Evolutionary conservation across 2,888 invertebrate genomes (phyloP).

Genomic region (Oxycera nigricornis): DNA sequence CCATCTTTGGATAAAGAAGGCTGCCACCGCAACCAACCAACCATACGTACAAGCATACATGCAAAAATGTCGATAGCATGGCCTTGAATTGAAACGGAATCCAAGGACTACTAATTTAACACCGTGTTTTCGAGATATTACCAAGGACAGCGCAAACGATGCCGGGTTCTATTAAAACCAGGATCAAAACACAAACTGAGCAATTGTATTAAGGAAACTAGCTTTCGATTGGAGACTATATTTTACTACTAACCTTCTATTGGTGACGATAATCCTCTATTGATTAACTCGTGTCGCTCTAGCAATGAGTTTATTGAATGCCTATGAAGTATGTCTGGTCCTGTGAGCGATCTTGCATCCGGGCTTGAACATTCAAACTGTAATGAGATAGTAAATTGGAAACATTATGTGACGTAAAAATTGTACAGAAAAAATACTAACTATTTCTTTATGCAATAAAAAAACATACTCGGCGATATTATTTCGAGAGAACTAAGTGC

Average conservation of each 20-base stretch:
- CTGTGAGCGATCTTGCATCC: constrained; percentile 52
- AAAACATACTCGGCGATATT: background rate
- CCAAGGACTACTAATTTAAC: no score
- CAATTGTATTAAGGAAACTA: no score
- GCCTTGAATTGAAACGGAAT: no score
- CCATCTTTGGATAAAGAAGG: no score
- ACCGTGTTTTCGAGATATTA: no score
- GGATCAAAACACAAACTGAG: no score
- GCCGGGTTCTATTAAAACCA: no score
- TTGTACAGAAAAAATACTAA: background rate
- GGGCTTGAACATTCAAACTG: constrained; percentile 49
- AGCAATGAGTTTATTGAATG: constrained; percentile 66
- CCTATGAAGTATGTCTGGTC: constrained; percentile 63
- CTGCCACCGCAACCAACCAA: no score
- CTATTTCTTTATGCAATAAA: background rate
- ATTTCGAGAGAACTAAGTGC: constrained; percentile 9
- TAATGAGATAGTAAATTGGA: constrained; percentile 34
- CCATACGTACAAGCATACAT: no score
- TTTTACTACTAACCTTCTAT: constrained; percentile 54
- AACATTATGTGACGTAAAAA: background rate
- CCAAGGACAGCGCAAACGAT: no score
- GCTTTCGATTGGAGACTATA: no score
- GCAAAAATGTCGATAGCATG: no score
- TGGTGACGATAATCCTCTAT: constrained; percentile 54
- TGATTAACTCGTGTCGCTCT: constrained; percentile 59